A percentile compares a stretch with the other conserved stretches of the same genome.
Evolutionary conservation across 2,797 vertebrate genomes (phyloP).

Genomic region (Hipposideros larvatus): DNA sequence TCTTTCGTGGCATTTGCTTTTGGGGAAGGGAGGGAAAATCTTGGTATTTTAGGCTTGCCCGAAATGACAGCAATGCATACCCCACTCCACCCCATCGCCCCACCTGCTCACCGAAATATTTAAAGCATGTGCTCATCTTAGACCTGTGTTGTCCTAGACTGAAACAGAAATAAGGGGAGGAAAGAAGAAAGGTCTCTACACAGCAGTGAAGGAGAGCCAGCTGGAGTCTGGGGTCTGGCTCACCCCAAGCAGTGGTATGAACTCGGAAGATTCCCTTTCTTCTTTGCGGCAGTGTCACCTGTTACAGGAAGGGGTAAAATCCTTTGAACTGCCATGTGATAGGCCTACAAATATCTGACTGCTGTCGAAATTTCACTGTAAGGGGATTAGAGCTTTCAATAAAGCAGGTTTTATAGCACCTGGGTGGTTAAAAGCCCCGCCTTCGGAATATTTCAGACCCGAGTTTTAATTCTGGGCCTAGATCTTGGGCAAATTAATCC

Average conservation of each 20-base stretch:
- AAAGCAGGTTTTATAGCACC: neutral
- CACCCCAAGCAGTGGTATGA: neutral
- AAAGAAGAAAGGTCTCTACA: neutral
- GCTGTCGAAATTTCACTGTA: neutral
- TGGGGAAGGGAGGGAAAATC: neutral
- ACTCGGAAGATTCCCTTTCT: neutral
- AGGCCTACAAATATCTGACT: neutral
- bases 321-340: neutral
- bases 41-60: neutral
- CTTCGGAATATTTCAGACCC: neutral
- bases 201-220: neutral
- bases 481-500: neutral
- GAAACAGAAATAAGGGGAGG: neutral
- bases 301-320: neutral
- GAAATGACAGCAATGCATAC: neutral
- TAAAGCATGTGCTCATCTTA: neutral
- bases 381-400: neutral
- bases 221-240: neutral
- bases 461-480: neutral
- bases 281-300: neutral
- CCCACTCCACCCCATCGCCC: accelerated
- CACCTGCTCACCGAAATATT: neutral
- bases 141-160: neutral
- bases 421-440: neutral
- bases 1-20: neutral